phyloP scores from a whole-genome alignment of 2,888 invertebrate genomes.

The Lamproptera curius region DNA sequence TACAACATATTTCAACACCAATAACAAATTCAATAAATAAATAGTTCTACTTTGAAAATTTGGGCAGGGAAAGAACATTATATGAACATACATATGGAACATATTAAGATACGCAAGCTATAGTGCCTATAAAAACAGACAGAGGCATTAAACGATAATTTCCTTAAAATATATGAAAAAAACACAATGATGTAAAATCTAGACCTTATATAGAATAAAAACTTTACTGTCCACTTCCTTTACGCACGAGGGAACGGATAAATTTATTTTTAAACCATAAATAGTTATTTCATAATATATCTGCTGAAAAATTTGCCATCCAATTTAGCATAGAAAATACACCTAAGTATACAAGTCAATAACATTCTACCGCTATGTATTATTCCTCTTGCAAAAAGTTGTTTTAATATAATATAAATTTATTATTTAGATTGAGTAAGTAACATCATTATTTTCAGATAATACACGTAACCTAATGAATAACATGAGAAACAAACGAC shows the following conservation, averaged over 20 bases:
- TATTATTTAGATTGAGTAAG: conserved; percentile 15
- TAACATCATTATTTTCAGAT: conserved; percentile 15
- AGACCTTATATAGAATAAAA: not conserved
- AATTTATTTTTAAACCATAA: not conserved
- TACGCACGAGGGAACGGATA: conserved; percentile 12
- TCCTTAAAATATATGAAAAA: no score
- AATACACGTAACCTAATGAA: conserved; percentile 13
- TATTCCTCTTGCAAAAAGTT: conserved; percentile 19
- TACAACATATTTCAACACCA: conserved; percentile 1
- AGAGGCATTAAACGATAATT: no score
- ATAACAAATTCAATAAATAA: not conserved
- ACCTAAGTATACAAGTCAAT: conserved; percentile 13
- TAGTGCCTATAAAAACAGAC: no score
- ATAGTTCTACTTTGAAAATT: no score
- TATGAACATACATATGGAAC: no score
- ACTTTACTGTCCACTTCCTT: not conserved
- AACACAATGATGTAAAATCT: not conserved
- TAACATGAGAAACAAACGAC: conserved; percentile 21
- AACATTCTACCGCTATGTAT: conserved; percentile 17
- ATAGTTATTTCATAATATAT: conserved; percentile 3
- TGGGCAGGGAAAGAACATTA: no score
- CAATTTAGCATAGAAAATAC: conserved; percentile 16
- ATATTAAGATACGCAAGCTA: no score
- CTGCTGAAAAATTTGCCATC: conserved; percentile 6
- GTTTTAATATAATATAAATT: conserved; percentile 13